Conservation (phyloP, 1,140 invertebrate genomes). For the Hylaeus volcanicus region DNA sequence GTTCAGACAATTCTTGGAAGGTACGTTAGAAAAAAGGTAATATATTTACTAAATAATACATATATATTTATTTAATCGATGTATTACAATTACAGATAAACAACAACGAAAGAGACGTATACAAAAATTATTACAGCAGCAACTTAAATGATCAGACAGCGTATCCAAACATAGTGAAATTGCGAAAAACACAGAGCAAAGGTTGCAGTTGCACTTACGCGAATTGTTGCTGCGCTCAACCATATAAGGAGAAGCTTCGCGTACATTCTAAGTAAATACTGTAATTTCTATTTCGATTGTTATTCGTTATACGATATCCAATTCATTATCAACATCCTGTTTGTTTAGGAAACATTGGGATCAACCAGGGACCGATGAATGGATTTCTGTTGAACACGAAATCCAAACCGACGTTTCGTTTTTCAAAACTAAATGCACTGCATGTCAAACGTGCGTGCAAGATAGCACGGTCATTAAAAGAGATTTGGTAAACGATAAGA, state of each 20-base stretch:
- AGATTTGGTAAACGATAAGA: conserved; percentile 7
- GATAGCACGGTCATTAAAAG: background rate
- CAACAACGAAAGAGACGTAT: background rate
- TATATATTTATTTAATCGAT: background rate
- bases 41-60: background rate
- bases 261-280: conserved; percentile 14
- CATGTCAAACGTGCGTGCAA: background rate
- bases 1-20: conserved; percentile 23
- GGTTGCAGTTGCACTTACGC: background rate
- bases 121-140: background rate
- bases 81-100: background rate
- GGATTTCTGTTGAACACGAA: background rate
- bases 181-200: background rate
- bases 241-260: background rate
- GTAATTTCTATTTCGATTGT: background rate
- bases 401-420: conserved; percentile 37
- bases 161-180: background rate
- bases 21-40: conserved; percentile 15
- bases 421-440: conserved; percentile 30
- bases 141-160: background rate
- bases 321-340: background rate
- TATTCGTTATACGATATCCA: no score
- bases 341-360: background rate
- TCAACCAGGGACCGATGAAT: background rate
- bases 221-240: conserved; percentile 3